Percentiles rank a stretch among this genome's conserved stretches.
These are phyloP conservation scores for Fratercula arctica DNA, from an alignment of 2,797 vertebrate species.

Conservation along the genomic window DNA sequence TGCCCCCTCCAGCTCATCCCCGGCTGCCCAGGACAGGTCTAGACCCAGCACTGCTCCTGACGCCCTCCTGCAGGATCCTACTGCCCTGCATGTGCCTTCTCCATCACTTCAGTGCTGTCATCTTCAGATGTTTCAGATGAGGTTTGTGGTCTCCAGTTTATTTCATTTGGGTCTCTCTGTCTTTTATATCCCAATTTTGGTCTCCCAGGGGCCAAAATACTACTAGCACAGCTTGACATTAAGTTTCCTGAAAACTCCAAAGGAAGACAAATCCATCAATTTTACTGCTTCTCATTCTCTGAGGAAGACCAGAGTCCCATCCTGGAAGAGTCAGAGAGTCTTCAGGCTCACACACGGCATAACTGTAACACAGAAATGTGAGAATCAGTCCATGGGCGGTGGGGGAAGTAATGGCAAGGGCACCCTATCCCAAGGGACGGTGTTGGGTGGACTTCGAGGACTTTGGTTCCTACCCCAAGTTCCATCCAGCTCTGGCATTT, in stretches of 20 bases:
- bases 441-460: background rate
- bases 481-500: background rate
- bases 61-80: rapidly evolving
- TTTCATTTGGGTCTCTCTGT: background rate
- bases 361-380: background rate
- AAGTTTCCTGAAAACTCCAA: background rate
- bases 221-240: background rate
- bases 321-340: background rate
- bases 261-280: background rate
- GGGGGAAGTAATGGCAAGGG: background rate
- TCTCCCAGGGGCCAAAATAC: background rate
- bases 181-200: background rate
- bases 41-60: background rate
- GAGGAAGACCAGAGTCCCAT: background rate
- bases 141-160: background rate
- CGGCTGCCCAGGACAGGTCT: rapidly evolving
- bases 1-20: background rate
- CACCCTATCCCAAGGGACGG: background rate
- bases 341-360: background rate
- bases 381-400: background rate
- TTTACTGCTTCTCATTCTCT: background rate
- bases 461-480: background rate
- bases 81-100: background rate
- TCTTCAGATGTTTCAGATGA: background rate
- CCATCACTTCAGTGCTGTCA: background rate